Evolutionary conservation across 2,113 vertebrate species (phyloP).

Genomic region (Perccottus glenii): DNA sequence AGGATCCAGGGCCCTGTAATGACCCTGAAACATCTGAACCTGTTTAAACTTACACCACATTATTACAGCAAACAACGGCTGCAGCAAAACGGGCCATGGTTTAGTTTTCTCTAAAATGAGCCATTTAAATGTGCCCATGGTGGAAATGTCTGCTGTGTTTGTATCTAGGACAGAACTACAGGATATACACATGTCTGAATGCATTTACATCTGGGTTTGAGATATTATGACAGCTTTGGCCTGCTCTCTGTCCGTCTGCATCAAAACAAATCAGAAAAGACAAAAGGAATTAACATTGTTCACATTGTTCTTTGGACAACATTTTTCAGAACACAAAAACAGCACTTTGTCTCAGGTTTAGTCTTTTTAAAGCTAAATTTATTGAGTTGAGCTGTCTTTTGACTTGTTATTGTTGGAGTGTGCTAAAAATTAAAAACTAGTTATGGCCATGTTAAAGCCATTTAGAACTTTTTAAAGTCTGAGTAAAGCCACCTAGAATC

Average conservation of each 20-base stretch:
- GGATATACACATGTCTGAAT: constrained; percentile 1
- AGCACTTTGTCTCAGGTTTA: too few species aligned
- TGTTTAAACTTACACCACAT: constrained; percentile 22
- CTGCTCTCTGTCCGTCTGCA: constrained; percentile 10
- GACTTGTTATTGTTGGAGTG: too few species aligned
- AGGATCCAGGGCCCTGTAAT: neutral
- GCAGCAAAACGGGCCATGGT: constrained; percentile 9
- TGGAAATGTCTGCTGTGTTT: constrained; percentile 14
- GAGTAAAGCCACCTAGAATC: too few species aligned
- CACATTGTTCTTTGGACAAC: neutral
- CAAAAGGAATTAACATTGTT: constrained; percentile 2
- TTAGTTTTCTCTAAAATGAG: neutral
- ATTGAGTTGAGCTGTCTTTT: too few species aligned
- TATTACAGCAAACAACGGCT: constrained; percentile 36
- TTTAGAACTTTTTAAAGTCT: too few species aligned
- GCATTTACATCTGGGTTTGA: constrained; percentile 14
- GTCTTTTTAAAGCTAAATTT: too few species aligned
- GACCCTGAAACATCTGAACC: constrained; percentile 11
- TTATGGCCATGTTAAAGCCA: too few species aligned
- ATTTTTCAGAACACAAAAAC: too few species aligned
- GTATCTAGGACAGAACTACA: constrained; percentile 4
- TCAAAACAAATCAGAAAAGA: constrained; percentile 18
- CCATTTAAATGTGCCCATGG: neutral
- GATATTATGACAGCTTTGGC: constrained; percentile 6
- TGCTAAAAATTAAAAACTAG: too few species aligned